Percentiles rank a stretch among this genome's conserved stretches.
These are phyloP conservation scores for Eospalax fontanierii DNA, from an alignment of 2,797 vertebrate species.

Conservation along the genomic window DNA sequence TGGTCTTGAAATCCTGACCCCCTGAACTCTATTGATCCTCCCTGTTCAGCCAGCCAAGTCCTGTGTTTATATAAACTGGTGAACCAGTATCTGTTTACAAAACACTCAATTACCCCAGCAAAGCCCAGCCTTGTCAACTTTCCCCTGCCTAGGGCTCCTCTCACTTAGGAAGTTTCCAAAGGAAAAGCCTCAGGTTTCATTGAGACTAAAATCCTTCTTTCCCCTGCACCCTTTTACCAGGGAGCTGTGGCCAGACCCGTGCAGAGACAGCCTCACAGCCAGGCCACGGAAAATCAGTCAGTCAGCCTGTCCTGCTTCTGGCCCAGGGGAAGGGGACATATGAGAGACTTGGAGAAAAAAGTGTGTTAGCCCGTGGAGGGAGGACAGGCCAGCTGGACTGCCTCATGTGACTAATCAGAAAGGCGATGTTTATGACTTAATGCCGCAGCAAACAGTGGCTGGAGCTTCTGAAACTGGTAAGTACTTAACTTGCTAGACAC, in stretches of 20 bases:
- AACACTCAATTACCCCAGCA: slow-evolving; percentile 29
- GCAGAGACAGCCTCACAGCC: accelerated
- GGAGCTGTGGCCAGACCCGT: too few species aligned
- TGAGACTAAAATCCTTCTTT: not conserved
- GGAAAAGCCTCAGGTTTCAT: not conserved
- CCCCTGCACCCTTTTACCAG: not conserved
- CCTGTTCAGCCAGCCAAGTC: slow-evolving; percentile 15
- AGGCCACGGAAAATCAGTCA: too few species aligned
- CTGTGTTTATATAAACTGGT: slow-evolving; percentile 31
- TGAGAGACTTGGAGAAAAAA: accelerated
- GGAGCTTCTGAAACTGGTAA: not conserved
- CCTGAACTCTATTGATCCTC: slow-evolving; percentile 31
- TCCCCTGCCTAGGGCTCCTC: not conserved
- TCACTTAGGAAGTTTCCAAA: not conserved
- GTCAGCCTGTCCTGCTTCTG: not conserved
- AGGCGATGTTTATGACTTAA: accelerated
- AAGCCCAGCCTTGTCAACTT: not conserved
- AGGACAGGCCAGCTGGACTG: accelerated
- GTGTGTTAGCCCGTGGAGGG: accelerated
- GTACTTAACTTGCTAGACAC: too few species aligned
- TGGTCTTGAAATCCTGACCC: not conserved
- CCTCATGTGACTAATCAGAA: accelerated
- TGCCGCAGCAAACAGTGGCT: accelerated
- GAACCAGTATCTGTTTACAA: slow-evolving; percentile 57
- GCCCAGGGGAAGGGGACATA: accelerated